A percentile compares a stretch with the other conserved stretches of the same genome.
Evolutionary conservation across 2,113 vertebrate genomes (phyloP).

Genomic region (Albula goreensis): DNA sequence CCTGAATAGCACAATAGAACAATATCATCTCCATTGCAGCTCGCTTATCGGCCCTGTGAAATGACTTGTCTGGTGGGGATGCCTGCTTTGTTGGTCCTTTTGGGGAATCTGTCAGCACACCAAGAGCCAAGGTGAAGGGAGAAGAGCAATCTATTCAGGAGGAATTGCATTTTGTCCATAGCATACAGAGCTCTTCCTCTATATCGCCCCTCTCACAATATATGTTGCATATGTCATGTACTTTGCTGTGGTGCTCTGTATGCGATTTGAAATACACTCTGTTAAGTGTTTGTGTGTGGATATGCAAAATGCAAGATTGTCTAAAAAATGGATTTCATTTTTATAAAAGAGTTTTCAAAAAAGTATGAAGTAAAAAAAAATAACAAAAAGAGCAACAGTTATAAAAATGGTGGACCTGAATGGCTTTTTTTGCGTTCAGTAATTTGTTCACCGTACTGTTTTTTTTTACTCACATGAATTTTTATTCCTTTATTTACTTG

Average conservation of each 20-base stretch:
- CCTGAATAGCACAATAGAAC: constrained; percentile 52
- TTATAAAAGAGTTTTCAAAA: no score
- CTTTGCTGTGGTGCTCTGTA: background rate
- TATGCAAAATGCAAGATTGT: no score
- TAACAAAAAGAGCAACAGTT: no score
- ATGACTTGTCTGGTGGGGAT: constrained; percentile 67
- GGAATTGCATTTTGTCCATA: constrained; percentile 39
- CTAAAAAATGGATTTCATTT: no score
- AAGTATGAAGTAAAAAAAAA: no score
- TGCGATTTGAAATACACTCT: no score
- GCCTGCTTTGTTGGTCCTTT: constrained; percentile 57
- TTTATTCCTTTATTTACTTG: no score
- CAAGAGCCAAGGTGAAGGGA: constrained; percentile 51
- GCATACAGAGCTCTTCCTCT: constrained; percentile 43
- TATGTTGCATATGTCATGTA: constrained; percentile 35
- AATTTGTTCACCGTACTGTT: no score
- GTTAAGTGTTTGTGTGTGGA: no score
- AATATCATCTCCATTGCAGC: constrained; percentile 54
- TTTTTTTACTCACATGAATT: no score
- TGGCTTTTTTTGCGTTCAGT: no score
- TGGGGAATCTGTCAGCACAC: constrained; percentile 49
- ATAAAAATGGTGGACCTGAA: no score
- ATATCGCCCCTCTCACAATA: background rate
- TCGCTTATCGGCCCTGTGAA: constrained; percentile 67
- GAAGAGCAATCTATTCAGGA: constrained; percentile 64